A percentile compares a stretch with the other conserved stretches of the same genome.
Conservation (phyloP, 2,797 vertebrate genomes). For the Myotis daubentonii region DNA sequence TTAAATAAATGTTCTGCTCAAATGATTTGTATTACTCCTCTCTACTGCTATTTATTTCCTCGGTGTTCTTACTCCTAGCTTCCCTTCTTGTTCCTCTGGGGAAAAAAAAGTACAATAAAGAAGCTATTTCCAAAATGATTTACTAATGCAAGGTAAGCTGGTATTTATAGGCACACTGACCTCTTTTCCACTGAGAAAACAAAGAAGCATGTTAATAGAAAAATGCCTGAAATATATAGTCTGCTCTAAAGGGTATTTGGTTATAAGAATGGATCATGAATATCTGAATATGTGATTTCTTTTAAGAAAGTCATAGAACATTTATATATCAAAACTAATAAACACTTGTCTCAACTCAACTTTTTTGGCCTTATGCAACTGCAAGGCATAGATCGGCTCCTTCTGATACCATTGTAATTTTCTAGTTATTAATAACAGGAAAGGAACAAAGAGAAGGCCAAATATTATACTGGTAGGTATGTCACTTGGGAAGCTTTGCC, state of each 20-base stretch:
- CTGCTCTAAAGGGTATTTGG: neutral
- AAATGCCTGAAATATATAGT: neutral
- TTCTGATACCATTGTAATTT: neutral
- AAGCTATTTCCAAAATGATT: neutral
- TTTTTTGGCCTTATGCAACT: neutral
- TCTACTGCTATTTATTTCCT: neutral
- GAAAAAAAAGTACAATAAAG: neutral
- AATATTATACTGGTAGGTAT: too few relatives aligned
- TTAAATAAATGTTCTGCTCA: neutral
- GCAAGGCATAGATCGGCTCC: neutral
- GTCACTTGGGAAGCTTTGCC: too few relatives aligned
- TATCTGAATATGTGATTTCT: slow-evolving; percentile 10
- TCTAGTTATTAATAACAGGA: too few relatives aligned
- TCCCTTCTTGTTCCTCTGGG: neutral
- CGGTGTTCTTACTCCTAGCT: neutral
- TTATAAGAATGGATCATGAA: neutral
- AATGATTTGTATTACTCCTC: neutral
- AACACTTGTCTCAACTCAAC: neutral
- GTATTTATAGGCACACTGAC: neutral
- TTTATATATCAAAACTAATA: slow-evolving; percentile 46
- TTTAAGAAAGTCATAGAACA: neutral
- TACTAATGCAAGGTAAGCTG: neutral
- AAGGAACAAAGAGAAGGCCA: too few relatives aligned
- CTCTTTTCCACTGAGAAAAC: neutral
- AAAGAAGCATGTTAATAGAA: neutral